phyloP scores from a whole-genome alignment of 1,140 invertebrate species.

The Yoshiicerus persimilis region DNA sequence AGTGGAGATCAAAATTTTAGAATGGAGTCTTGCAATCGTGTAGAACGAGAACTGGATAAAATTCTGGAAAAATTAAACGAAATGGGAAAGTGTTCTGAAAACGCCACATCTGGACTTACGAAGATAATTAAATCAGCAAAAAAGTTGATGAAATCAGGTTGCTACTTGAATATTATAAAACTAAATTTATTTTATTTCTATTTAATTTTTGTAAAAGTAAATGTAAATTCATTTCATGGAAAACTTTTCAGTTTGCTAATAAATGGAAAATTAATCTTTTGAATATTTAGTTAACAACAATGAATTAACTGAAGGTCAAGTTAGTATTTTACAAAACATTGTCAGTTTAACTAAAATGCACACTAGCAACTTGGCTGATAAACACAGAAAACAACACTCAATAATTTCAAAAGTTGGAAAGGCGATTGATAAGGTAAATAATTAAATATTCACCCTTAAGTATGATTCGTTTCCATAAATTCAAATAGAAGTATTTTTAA shows the following conservation, averaged over 20 bases:
- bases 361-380: conserved; percentile 72
- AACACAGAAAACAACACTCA: conserved; percentile 77
- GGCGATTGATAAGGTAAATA: conserved; percentile 78
- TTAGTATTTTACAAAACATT: conserved; percentile 4
- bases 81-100: conserved; percentile 74
- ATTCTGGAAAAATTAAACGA: conserved; percentile 78
- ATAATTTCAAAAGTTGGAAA: conserved; percentile 97
- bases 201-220: too few relatives aligned
- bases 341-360: conserved; percentile 61
- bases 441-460: neutral
- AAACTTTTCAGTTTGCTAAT: too few relatives aligned
- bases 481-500: too few relatives aligned
- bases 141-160: conserved; percentile 53
- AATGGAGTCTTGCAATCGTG: conserved; percentile 86
- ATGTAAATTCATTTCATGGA: too few relatives aligned
- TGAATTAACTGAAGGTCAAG: conserved; percentile 65
- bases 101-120: conserved; percentile 74
- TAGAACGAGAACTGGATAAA: conserved; percentile 91
- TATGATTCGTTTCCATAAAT: conserved; percentile 50
- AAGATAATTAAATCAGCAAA: conserved; percentile 72
- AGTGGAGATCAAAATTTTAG: too few relatives aligned
- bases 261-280: too few relatives aligned
- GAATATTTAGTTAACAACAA: too few relatives aligned
- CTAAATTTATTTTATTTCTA: too few relatives aligned
- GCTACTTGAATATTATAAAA: too few relatives aligned